Evolutionary conservation across 2,113 vertebrate genomes (phyloP).

Genomic region (Cariama cristata): DNA sequence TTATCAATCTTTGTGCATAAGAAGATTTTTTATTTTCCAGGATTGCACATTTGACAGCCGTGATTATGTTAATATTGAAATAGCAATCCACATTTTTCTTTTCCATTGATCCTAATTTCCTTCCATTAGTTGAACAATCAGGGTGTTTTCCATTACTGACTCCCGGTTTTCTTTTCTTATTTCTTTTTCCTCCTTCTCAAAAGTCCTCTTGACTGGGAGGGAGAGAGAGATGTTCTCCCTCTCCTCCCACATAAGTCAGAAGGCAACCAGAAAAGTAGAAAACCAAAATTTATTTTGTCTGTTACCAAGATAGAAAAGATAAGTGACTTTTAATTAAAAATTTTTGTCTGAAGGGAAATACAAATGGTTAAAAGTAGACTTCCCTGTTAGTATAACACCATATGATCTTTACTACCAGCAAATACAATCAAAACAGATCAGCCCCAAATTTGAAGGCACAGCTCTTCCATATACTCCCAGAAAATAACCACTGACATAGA

Average conservation of each 20-base stretch:
- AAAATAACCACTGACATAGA: neutral
- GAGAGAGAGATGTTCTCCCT: neutral
- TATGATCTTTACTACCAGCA: neutral
- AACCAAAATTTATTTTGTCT: neutral
- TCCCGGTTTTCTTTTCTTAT: neutral
- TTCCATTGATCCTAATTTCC: neutral
- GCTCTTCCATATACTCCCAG: neutral
- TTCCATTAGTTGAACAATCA: neutral
- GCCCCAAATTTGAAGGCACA: neutral
- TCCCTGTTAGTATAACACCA: neutral
- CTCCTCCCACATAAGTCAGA: neutral
- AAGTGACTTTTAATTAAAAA: neutral
- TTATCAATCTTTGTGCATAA: neutral
- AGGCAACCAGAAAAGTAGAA: neutral
- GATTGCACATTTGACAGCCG: neutral
- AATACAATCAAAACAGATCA: neutral
- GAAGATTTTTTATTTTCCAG: neutral
- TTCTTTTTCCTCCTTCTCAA: neutral
- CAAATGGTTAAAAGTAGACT: neutral
- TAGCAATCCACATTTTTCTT: neutral
- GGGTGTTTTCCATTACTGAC: neutral
- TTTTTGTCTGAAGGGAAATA: neutral
- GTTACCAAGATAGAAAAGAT: neutral
- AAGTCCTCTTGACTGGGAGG: neutral
- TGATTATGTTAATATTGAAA: neutral